Conservation (phyloP, 2,113 vertebrate species). For the Ctenomys sociabilis region DNA sequence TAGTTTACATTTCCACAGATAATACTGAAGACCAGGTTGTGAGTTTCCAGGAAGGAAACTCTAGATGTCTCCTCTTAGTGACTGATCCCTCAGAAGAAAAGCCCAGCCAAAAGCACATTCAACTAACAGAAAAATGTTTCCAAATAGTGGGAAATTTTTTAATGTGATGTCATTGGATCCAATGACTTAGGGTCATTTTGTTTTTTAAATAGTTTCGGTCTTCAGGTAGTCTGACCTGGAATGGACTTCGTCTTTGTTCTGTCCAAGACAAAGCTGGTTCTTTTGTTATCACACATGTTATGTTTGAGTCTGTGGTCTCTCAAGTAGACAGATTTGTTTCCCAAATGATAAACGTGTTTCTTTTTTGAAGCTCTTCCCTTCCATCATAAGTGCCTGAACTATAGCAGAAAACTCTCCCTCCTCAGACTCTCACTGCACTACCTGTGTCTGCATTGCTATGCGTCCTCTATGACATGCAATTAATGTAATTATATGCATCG, state of each 20-base stretch:
- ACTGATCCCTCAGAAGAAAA: not conserved
- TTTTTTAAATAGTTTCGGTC: constrained; percentile 18
- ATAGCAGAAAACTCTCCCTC: not conserved
- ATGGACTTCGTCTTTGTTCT: not conserved
- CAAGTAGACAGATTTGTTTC: not conserved
- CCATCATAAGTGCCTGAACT: not conserved
- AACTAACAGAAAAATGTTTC: not conserved
- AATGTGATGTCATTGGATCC: not conserved
- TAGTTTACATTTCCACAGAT: not conserved
- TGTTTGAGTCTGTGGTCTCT: not conserved
- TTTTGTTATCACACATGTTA: not conserved
- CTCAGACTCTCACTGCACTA: not conserved
- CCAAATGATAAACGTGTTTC: not conserved
- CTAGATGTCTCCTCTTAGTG: not conserved
- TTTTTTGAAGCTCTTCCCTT: constrained; percentile 32
- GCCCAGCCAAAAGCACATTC: not conserved
- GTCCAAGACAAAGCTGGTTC: not conserved
- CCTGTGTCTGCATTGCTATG: not conserved
- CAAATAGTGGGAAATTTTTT: not conserved
- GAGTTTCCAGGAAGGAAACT: not conserved
- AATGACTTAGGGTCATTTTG: constrained; percentile 13
- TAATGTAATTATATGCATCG: constrained; percentile 66
- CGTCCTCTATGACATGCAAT: constrained; percentile 54
- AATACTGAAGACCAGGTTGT: not conserved
- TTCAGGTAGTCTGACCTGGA: not conserved